These are phyloP conservation scores for Tenodera sinensis DNA, from an alignment of 2,888 invertebrate species.

Conservation along the genomic window DNA sequence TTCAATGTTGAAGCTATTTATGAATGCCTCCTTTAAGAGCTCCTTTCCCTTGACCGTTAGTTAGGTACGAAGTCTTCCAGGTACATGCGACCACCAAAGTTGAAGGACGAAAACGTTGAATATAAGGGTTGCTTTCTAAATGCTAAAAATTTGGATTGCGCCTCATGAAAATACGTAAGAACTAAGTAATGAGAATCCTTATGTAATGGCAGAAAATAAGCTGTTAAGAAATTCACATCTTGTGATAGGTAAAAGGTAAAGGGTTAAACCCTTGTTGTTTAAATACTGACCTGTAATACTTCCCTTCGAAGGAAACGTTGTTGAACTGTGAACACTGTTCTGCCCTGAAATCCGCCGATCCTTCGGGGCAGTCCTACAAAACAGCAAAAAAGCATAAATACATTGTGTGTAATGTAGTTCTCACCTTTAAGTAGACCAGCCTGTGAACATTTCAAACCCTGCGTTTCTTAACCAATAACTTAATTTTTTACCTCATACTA, in stretches of 20 bases:
- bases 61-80: background rate
- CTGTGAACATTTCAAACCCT: too few species aligned
- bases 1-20: background rate
- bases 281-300: conserved; percentile 69
- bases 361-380: conserved; percentile 73
- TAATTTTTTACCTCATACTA: too few species aligned
- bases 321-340: conserved; percentile 89
- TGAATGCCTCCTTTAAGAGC: background rate
- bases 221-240: background rate
- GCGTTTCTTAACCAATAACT: too few species aligned
- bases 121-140: background rate
- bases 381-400: background rate
- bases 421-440: too few species aligned
- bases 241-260: too few species aligned
- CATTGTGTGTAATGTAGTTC: too few species aligned
- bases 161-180: too few species aligned
- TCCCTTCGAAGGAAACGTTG: conserved; percentile 73
- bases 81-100: background rate
- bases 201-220: background rate
- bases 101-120: background rate
- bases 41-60: background rate
- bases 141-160: background rate
- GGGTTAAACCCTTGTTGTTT: background rate
- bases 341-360: conserved; percentile 74
- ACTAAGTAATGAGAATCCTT: too few species aligned